Conservation (phyloP, 2,888 invertebrate species). For the Cyclophora albipunctata region DNA sequence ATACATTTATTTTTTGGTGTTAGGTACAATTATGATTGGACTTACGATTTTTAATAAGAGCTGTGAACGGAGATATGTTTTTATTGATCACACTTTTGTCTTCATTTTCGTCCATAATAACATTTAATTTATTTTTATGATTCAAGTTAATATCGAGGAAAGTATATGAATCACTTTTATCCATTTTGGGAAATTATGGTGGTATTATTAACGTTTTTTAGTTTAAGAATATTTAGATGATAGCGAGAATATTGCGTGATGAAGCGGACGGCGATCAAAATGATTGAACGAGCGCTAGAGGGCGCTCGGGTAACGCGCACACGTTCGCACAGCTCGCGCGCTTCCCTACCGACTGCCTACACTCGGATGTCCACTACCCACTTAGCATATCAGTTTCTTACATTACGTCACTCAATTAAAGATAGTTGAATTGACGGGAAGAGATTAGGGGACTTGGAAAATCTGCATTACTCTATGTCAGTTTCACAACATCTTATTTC, state of each 20-base stretch:
- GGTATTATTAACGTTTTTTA: background rate
- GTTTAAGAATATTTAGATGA: background rate
- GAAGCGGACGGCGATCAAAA: slow-evolving; percentile 4
- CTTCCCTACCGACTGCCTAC: slow-evolving; percentile 25
- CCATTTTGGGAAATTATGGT: slow-evolving; percentile 28
- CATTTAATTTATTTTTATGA: slow-evolving; percentile 39
- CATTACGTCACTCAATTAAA: slow-evolving; percentile 33
- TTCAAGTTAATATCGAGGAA: slow-evolving; percentile 54
- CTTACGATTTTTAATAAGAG: slow-evolving; percentile 63
- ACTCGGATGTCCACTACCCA: slow-evolving; percentile 1
- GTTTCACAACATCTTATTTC: too few relatives aligned
- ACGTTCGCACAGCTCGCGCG: slow-evolving; percentile 44
- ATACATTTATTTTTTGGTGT: too few relatives aligned
- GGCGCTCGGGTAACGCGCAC: slow-evolving; percentile 29
- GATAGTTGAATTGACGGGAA: slow-evolving; percentile 7
- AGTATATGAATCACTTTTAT: slow-evolving; percentile 52
- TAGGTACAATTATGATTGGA: slow-evolving; percentile 11
- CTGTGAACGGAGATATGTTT: slow-evolving; percentile 39
- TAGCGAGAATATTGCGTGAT: background rate
- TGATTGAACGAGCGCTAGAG: slow-evolving; percentile 5
- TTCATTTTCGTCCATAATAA: slow-evolving; percentile 20
- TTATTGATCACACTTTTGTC: slow-evolving; percentile 28
- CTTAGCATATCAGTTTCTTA: slow-evolving; percentile 8
- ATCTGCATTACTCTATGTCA: too few relatives aligned
- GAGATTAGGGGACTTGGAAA: too few relatives aligned